Evolutionary conservation across 1,140 invertebrate genomes (phyloP).

Genomic region (Ericerus pela): DNA sequence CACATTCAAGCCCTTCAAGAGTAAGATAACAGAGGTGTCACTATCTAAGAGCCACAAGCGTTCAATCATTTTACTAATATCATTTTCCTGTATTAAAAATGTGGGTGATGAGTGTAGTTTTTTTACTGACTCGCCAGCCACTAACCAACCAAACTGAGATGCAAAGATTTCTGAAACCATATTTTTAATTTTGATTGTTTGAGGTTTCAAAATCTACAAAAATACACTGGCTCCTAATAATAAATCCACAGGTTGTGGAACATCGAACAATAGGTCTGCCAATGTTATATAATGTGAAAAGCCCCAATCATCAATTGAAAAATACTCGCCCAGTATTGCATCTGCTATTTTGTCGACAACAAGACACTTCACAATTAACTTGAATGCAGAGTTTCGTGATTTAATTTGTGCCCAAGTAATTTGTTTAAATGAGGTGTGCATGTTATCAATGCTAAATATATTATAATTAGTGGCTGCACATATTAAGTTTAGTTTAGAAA

Average conservation of each 20-base stretch:
- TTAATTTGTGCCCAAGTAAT: background rate
- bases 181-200: background rate
- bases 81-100: background rate
- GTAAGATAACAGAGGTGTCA: background rate
- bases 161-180: background rate
- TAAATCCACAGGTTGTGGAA: background rate
- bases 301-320: background rate
- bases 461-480: background rate
- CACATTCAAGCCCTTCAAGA: background rate
- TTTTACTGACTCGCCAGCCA: background rate
- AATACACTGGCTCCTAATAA: background rate
- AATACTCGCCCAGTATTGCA: background rate
- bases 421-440: background rate
- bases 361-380: background rate
- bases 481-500: background rate
- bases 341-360: background rate
- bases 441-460: background rate
- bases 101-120: background rate
- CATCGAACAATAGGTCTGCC: background rate
- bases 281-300: background rate
- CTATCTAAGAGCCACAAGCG: conserved; percentile 9
- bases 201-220: background rate
- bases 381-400: background rate
- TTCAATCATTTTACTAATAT: background rate
- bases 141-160: conserved; percentile 2